Evolutionary conservation across 2,113 vertebrate species (phyloP).

Genomic region (Nettapus auritus): DNA sequence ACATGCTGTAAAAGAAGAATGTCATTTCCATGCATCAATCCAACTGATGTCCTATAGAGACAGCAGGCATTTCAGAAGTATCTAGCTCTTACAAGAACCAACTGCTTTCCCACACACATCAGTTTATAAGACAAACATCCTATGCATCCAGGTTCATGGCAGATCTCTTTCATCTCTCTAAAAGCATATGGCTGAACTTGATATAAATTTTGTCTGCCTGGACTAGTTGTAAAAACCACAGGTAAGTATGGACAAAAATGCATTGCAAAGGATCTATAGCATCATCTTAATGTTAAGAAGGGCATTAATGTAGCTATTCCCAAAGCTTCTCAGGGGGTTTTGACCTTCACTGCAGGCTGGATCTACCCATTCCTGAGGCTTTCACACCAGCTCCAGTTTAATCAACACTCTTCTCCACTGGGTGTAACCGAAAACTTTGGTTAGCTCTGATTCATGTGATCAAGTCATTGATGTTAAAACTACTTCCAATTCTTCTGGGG

Average conservation of each 20-base stretch:
- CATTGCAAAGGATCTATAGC: background rate
- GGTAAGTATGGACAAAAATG: background rate
- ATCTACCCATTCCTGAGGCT: background rate
- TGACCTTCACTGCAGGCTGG: background rate
- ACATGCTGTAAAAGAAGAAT: background rate
- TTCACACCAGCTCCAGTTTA: background rate
- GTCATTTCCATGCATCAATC: accelerated
- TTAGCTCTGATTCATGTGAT: background rate
- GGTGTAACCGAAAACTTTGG: background rate
- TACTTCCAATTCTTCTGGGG: background rate
- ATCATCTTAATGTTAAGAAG: background rate
- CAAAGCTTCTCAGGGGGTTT: background rate
- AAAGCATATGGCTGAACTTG: background rate
- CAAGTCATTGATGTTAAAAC: background rate
- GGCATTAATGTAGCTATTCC: background rate
- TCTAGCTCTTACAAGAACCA: background rate
- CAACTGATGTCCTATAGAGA: background rate
- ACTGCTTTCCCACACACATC: background rate
- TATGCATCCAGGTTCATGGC: background rate
- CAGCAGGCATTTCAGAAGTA: background rate
- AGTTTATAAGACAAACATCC: background rate
- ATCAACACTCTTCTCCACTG: background rate
- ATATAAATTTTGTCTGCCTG: background rate
- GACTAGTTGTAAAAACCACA: background rate
- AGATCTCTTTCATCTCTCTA: background rate